Evolutionary conservation across 2,797 vertebrate species (phyloP).

Genomic region (Steatocranus sp.): DNA sequence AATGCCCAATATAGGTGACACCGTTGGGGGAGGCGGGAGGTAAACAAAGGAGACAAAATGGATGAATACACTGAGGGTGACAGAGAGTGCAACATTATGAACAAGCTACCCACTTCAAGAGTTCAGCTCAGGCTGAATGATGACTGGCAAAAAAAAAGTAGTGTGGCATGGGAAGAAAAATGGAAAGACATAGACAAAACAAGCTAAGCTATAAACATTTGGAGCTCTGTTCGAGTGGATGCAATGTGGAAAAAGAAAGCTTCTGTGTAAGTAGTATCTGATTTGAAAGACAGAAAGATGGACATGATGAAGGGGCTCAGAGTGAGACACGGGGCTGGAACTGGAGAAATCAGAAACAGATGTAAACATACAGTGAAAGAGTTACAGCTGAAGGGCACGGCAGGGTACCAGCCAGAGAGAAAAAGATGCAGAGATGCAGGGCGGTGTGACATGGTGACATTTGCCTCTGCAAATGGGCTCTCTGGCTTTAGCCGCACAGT

Average conservation of each 20-base stretch:
- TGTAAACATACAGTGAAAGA: conserved; percentile 54
- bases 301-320: conserved; percentile 82
- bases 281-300: conserved; percentile 48
- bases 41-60: conserved; percentile 2
- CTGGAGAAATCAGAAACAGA: conserved; percentile 35
- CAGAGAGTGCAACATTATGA: conserved; percentile 5
- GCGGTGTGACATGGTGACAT: conserved; percentile 84
- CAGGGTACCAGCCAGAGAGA: conserved; percentile 63
- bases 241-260: conserved; percentile 8
- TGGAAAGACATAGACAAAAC: conserved; percentile 20
- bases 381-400: conserved; percentile 60
- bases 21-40: conserved; percentile 1
- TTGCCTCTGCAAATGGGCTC: conserved; percentile 91
- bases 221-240: conserved; percentile 22
- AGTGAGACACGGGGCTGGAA: conserved; percentile 60
- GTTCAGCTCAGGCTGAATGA: conserved; percentile 27
- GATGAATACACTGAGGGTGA: conserved; percentile 14
- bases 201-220: conserved; percentile 23
- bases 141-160: conserved; percentile 31
- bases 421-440: conserved; percentile 81
- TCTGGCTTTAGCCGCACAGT: conserved; percentile 87
- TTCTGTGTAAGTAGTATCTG: conserved; percentile 15
- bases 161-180: background rate
- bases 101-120: conserved; percentile 28
- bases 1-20: conserved; percentile 29